These are phyloP conservation scores for Triops cancriformis DNA, from an alignment of 1,140 invertebrate genomes.

Conservation along the genomic window DNA sequence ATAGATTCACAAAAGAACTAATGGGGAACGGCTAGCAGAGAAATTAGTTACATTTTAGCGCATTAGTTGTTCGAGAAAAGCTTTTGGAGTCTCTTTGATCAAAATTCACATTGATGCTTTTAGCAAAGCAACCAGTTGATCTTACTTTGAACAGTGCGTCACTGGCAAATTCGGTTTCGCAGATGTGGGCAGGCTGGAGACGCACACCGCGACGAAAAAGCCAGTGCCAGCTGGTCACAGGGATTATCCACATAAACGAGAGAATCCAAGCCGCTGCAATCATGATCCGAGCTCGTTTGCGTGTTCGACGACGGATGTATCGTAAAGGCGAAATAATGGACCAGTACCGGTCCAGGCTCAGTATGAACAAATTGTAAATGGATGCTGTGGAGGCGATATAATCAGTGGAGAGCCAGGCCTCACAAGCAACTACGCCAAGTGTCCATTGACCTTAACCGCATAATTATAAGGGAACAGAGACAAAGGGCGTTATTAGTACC, in stretches of 20 bases:
- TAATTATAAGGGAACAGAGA: neutral
- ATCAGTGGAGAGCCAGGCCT: constrained; percentile 48
- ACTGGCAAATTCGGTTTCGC: constrained; percentile 49
- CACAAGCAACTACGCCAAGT: constrained; percentile 47
- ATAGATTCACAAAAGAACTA: no score
- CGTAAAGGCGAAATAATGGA: constrained; percentile 52
- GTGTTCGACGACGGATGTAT: constrained; percentile 51
- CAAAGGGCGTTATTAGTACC: neutral
- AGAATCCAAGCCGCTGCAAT: constrained; percentile 48
- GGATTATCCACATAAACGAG: constrained; percentile 46
- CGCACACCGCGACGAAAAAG: constrained; percentile 37
- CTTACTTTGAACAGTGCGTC: constrained; percentile 43
- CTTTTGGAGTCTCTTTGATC: neutral
- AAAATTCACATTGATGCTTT: neutral
- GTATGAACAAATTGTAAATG: constrained; percentile 52
- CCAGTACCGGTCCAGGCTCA: constrained; percentile 44
- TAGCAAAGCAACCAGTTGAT: neutral
- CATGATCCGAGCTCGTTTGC: constrained; percentile 43
- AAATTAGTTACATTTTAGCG: no score
- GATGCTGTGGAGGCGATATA: constrained; percentile 56
- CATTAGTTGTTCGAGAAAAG: neutral
- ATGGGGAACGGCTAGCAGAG: no score
- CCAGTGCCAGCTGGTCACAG: constrained; percentile 45
- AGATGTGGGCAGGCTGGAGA: constrained; percentile 35
- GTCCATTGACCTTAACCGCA: constrained; percentile 43